Base-by-base conservation (phyloP, 2,888 invertebrate genomes). In the Arctia plantaginis region DNA sequence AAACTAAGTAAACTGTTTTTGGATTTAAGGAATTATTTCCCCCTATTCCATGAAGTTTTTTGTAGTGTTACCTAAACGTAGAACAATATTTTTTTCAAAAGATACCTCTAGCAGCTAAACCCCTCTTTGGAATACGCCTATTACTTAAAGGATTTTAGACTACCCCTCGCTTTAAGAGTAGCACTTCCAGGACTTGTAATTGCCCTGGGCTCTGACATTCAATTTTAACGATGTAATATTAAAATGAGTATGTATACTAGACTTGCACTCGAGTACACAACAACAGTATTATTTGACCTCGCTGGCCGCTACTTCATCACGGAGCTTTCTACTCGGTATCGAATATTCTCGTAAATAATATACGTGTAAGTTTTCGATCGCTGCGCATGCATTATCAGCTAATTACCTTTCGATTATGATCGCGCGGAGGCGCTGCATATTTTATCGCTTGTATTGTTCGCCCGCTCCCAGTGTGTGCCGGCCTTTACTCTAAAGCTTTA, bases 361-460 rank as follows among this genome's bases (percentile, higher is more conserved):
- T 33, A 41, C 68, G 78, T 71, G 77, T 79, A 83, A 83, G 75
- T 78, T 76, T 80, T 82, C 81, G 78, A 83, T 83, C 81, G 78
- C 80, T 78, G 78, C 75, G 85, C 81, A 82, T 85, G 82, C 85
- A 89, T 89, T 90, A 89, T 85, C 85, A 82, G 82, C 87, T 90
- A 89, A 90, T 90, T 88, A 89, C 79, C 77, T 84, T 86, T 87
- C 86, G 88, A 89, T 90, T 89, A 90, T 87, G 87, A 89, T 87
- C 88, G 88, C 82, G 85, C 73, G 80, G 87, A 85, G 84, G 79
- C 82, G 85, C 78, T 91, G 90, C 88, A 91, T 91, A 90, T 87
- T 90, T 90, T 84, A 89, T 86, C 69, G 78, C 73, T 77, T 74
- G 78, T 77, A 88, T 90, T 90, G 89, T 90, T 83, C 82, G 79